Conservation (phyloP, 2,888 invertebrate species). For the Andrena praecox region DNA sequence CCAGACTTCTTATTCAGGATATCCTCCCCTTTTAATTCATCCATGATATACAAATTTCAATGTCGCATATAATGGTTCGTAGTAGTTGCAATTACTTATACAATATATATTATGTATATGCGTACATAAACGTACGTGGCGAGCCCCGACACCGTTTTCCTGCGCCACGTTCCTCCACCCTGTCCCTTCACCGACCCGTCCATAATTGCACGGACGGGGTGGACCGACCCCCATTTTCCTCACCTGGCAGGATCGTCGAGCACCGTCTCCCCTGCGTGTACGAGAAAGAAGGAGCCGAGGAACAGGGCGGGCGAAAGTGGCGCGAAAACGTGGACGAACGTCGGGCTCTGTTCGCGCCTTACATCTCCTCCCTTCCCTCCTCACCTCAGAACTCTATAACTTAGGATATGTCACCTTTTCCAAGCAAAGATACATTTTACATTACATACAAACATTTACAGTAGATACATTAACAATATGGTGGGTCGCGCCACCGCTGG, state of each 20-base stretch:
- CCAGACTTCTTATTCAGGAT: slow-evolving; percentile 74
- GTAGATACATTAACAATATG: slow-evolving; percentile 80
- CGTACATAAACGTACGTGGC: slow-evolving; percentile 78
- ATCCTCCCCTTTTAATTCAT: slow-evolving; percentile 82
- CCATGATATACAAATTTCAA: slow-evolving; percentile 84
- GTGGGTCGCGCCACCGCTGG: slow-evolving; percentile 61
- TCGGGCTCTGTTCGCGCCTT: slow-evolving; percentile 48
- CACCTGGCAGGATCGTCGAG: neutral
- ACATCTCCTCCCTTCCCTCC: slow-evolving; percentile 32
- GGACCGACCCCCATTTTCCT: neutral
- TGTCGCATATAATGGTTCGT: slow-evolving; percentile 82
- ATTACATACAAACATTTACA: slow-evolving; percentile 84
- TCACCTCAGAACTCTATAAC: slow-evolving; percentile 72
- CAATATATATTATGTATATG: slow-evolving; percentile 78
- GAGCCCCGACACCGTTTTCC: slow-evolving; percentile 70
- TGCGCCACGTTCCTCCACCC: slow-evolving; percentile 50
- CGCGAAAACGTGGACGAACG: slow-evolving; percentile 33
- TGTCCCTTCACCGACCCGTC: neutral
- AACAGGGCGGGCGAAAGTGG: slow-evolving; percentile 29
- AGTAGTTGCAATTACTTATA: slow-evolving; percentile 82
- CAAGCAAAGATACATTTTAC: slow-evolving; percentile 83
- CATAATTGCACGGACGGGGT: slow-evolving; percentile 6
- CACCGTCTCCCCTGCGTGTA: neutral
- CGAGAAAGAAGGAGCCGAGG: neutral
- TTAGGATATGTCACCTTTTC: slow-evolving; percentile 83